These are phyloP conservation scores for Lophius piscatorius DNA, from an alignment of 2,113 vertebrate species.

Conservation along the genomic window DNA sequence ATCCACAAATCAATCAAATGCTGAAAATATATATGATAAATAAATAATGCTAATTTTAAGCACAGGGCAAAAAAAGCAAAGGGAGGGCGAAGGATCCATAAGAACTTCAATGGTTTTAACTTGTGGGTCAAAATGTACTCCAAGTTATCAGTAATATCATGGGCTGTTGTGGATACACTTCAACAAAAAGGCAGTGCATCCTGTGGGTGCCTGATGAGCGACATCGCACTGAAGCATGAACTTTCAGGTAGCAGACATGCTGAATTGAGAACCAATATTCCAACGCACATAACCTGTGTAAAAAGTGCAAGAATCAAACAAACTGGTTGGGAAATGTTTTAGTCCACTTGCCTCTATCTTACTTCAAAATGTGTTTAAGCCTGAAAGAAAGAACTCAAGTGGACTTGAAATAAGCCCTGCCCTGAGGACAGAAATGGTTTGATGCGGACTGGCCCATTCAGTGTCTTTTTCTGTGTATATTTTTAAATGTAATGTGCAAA, in stretches of 20 bases:
- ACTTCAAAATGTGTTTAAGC: neutral
- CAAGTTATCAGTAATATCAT: constrained; percentile 50
- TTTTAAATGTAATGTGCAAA: constrained; percentile 22
- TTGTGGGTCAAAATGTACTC: constrained; percentile 60
- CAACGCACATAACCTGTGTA: constrained; percentile 1
- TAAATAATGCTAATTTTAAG: constrained; percentile 82
- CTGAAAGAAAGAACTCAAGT: constrained; percentile 15
- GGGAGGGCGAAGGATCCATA: constrained; percentile 27
- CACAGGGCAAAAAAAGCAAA: constrained; percentile 62
- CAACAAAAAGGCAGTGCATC: constrained; percentile 35
- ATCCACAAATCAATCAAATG: constrained; percentile 79
- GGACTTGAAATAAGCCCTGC: constrained; percentile 41
- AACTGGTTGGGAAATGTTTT: constrained; percentile 39
- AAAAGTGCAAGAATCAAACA: constrained; percentile 53
- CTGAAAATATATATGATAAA: constrained; percentile 82
- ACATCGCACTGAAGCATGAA: constrained; percentile 34
- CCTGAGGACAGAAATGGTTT: constrained; percentile 12
- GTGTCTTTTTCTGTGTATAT: constrained; percentile 13
- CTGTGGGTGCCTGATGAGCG: constrained; percentile 21
- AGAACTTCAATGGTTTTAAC: constrained; percentile 60
- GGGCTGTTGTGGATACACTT: constrained; percentile 51
- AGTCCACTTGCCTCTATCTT: constrained; percentile 26
- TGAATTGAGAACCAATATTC: constrained; percentile 52
- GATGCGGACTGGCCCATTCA: neutral
- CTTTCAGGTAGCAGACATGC: constrained; percentile 46